Base-by-base conservation (phyloP, 2,797 vertebrate species). In the Anabacerthia variegaticeps region DNA sequence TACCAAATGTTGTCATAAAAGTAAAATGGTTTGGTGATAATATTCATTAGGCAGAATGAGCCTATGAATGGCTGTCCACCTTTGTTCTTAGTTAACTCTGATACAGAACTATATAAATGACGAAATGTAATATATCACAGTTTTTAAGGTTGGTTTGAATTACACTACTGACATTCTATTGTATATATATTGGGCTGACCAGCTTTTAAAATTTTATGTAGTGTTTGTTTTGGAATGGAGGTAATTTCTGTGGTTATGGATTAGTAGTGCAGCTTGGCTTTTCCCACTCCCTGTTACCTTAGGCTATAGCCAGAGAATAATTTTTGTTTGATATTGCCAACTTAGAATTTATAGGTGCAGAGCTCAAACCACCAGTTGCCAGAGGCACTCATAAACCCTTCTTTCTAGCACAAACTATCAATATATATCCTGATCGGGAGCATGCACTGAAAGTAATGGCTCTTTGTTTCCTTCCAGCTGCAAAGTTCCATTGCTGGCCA, bases 261-360 rank as follows among this genome's bases (percentile, higher is more conserved):
- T 97, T 88, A 95, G 87, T 36, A 77, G 89, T 34, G 74, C 66
- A 89, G 71, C 88, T 90, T 92, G 85, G 89, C 59, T 97, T 93
- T 95, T 92, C 92, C 66, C 61, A 82, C 79, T 93, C 81, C 46
- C 66, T 69, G 18, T 88, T 96, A 93, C 97, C 95, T 58, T 88
- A 88, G 96, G 97, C 91, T 81, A 79, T 28, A 94, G 68, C 62
- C 10, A 22, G 91, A 88, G 61, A 94, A 86, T 88, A 88, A 91
- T 95, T 93, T 95, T 94, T 95, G 74, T 89, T 89, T 96, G 71
- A 95, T 96, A 93, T 84, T 91, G 92, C 93, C 85, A 93, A 22
- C 87, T 93, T 92, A 85, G 78, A 96, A 96, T 97, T 96, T 97
- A 97, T 97, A 95, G 86, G 87, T 88, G 74, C 51, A 54, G 73